Evolutionary conservation across 2,797 vertebrate genomes (phyloP).

Genomic region (Hydrocynus forskahlii): DNA sequence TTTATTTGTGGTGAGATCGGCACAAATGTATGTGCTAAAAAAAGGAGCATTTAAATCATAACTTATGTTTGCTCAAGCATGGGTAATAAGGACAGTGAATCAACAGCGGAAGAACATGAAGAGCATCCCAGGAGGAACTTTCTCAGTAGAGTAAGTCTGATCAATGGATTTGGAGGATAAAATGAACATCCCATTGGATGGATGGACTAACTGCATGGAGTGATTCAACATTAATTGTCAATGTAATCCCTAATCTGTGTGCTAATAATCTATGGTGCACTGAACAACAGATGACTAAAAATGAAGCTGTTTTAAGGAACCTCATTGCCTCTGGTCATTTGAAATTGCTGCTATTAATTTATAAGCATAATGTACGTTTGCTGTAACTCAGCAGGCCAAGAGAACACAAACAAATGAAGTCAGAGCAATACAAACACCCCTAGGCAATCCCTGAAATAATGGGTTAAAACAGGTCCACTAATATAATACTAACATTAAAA

Average conservation of each 20-base stretch:
- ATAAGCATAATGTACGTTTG: neutral
- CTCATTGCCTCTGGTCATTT: neutral
- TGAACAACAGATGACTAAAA: neutral
- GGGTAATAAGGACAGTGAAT: constrained; percentile 8
- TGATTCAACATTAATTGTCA: neutral
- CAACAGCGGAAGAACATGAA: constrained; percentile 1
- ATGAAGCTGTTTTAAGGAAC: neutral
- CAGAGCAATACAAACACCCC: neutral
- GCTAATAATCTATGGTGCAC: neutral
- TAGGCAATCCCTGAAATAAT: neutral
- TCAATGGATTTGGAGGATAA: neutral
- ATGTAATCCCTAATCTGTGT: neutral
- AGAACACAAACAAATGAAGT: neutral
- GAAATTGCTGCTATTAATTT: neutral
- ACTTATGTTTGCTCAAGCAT: constrained; percentile 43
- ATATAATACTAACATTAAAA: too few relatives aligned
- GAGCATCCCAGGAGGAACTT: neutral
- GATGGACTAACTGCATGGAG: constrained; percentile 19
- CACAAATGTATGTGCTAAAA: constrained; percentile 33
- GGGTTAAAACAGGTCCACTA: neutral
- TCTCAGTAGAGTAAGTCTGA: constrained; percentile 13
- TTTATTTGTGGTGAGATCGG: constrained; percentile 44
- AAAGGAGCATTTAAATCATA: constrained; percentile 45
- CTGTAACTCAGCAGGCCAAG: neutral
- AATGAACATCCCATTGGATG: neutral